Conservation (phyloP, 2,797 vertebrate species). For the Anas acuta region DNA sequence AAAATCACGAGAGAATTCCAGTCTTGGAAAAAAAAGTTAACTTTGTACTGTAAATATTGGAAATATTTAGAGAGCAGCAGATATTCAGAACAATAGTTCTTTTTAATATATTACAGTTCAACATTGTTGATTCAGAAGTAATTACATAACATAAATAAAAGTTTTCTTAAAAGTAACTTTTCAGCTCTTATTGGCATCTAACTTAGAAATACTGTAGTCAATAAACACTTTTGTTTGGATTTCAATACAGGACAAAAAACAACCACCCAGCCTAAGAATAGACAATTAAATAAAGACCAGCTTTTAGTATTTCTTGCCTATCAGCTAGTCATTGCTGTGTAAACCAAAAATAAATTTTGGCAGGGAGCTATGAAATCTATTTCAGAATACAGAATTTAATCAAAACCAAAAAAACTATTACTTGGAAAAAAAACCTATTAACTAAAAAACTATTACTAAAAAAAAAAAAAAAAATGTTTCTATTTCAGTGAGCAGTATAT, state of each 20-base stretch:
- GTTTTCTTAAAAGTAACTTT: not conserved
- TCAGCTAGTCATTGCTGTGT: not conserved
- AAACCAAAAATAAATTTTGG: conserved; percentile 35
- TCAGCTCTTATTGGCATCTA: not conserved
- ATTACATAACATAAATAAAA: not conserved
- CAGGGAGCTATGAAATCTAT: conserved; percentile 35
- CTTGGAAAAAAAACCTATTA: not conserved
- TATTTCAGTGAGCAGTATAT: conserved; percentile 28
- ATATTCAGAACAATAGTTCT: not conserved
- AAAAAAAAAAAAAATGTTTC: conserved; percentile 1
- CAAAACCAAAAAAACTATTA: too few species aligned
- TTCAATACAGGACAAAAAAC: not conserved
- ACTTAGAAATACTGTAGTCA: not conserved
- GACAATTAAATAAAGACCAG: not conserved
- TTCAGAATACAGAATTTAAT: conserved; percentile 6
- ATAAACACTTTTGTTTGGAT: not conserved
- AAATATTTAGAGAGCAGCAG: not conserved
- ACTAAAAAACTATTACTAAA: too few species aligned
- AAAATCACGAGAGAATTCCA: not conserved
- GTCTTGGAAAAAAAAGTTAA: not conserved
- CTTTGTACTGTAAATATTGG: not conserved
- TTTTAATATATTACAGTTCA: not conserved
- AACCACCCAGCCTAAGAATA: conserved; percentile 2
- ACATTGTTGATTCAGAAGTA: not conserved
- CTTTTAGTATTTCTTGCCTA: conserved; percentile 39